Evolutionary conservation across 2,113 vertebrate genomes (phyloP), one percentile per base, ranked within the genome.

Genomic region (Beaufortia kweichowensis): DNA sequence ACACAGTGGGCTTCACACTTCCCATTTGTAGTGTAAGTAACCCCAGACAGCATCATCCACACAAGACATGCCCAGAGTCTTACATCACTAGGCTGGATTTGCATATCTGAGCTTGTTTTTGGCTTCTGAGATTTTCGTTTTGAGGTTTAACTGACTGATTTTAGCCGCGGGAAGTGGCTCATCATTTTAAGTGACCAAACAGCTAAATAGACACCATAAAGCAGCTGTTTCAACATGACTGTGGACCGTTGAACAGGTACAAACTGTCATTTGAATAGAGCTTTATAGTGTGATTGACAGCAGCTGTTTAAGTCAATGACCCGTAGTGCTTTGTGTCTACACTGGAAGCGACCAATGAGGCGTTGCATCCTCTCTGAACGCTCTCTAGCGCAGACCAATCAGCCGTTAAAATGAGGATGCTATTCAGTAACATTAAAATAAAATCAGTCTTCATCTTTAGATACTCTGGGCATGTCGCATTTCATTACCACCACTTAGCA

Each of bases 21-120:
- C 96, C 96, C 89, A 94, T 98, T 92, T 93, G 88, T 87, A 96
- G 93, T 92, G 97, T 99, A 97, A 99, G 97, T 99, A 95, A 93
- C 79, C 79, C 60, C 53, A 64, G 55, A 87, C 65, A 83, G 75
- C 82, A 89, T n/a, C n/a, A n/a, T 90, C 85, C 83, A 85, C 83
- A 79, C 75, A 14, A 50, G n/a, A 57, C 68, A 75, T 61, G 77
- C 64, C 60, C 76, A 83, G 68, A 26, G 72, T 59, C 24, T 62
- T 56, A 15, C 65, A 35, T 60, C 1, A 6, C 19, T 50, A 19
- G 19, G n/a, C n/a, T 53, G 17, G 17, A n/a, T 21, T 53, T 53
- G 43, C 43, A 14, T 46, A 24, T n/a, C 8, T 33, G 0, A 73
- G 11, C 35, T 60, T 1, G 23, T 46, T 60, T 14, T 48, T 48